Evolutionary conservation across 2,888 invertebrate genomes (phyloP).

Genomic region (Therioaphis trifolii): DNA sequence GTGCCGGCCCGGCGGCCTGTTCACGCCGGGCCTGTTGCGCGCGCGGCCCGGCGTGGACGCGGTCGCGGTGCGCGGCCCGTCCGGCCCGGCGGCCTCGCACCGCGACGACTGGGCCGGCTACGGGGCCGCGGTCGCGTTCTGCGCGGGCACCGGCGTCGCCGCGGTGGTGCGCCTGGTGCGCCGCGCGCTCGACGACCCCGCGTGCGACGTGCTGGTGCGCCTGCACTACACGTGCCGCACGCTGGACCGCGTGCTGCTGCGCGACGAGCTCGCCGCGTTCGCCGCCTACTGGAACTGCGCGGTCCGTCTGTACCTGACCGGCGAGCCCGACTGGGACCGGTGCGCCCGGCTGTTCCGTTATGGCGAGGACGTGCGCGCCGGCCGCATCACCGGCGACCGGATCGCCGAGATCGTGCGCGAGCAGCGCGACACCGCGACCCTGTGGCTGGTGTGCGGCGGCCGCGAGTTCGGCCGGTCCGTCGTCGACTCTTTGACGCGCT

Average conservation of each 20-base stretch:
- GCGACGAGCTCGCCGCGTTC: slow-evolving; percentile 74
- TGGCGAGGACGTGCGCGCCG: slow-evolving; percentile 14
- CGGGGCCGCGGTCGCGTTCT: slow-evolving; percentile 71
- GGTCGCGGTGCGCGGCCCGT: slow-evolving; percentile 80
- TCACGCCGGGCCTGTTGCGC: slow-evolving; percentile 72
- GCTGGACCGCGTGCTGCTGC: slow-evolving; percentile 74
- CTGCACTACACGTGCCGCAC: slow-evolving; percentile 75
- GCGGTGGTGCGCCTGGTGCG: slow-evolving; percentile 77
- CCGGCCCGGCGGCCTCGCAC: slow-evolving; percentile 70
- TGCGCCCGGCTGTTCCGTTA: slow-evolving; percentile 38
- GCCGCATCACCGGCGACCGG: slow-evolving; percentile 14
- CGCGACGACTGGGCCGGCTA: slow-evolving; percentile 70
- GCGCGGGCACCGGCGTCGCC: slow-evolving; percentile 83
- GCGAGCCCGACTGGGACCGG: slow-evolving; percentile 48
- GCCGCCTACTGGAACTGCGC: slow-evolving; percentile 80
- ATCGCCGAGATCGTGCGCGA: not conserved
- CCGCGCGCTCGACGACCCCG: slow-evolving; percentile 75
- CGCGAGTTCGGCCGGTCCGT: slow-evolving; percentile 21
- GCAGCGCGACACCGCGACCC: not conserved
- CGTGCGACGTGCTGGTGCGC: slow-evolving; percentile 75
- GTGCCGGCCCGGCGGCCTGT: slow-evolving; percentile 72
- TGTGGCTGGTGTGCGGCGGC: slow-evolving; percentile 51
- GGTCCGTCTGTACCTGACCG: slow-evolving; percentile 71
- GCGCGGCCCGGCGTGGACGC: slow-evolving; percentile 69
- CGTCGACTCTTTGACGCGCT: not conserved